Evolutionary conservation across 2,113 vertebrate species (phyloP).

Genomic region (Oceanites oceanicus): DNA sequence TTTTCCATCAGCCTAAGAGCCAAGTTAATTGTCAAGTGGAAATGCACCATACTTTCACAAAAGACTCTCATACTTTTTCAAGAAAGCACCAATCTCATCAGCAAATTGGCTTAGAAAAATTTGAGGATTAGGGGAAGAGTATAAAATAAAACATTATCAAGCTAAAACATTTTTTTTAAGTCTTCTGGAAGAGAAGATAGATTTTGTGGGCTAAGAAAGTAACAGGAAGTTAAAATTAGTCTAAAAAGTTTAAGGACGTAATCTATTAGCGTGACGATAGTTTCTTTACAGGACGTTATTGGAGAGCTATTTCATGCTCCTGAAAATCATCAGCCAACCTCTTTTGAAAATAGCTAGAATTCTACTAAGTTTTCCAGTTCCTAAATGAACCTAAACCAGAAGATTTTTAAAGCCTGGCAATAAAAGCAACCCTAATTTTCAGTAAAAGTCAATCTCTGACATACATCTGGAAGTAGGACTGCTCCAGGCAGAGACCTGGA

Average conservation of each 20-base stretch:
- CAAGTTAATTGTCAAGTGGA: fast-evolving
- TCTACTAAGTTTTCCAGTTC: background rate
- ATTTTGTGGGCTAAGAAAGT: background rate
- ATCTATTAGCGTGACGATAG: background rate
- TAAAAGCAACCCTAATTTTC: background rate
- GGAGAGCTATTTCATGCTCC: background rate
- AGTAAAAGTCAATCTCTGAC: slow-evolving; percentile 3
- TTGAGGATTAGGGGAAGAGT: background rate
- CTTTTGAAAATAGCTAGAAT: background rate
- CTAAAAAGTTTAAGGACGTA: background rate
- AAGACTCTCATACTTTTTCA: background rate
- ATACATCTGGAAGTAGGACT: background rate
- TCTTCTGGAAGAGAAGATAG: background rate
- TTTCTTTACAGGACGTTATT: background rate
- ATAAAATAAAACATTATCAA: background rate
- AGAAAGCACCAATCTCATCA: background rate
- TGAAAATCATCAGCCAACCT: background rate
- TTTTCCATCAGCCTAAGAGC: background rate
- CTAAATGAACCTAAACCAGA: background rate
- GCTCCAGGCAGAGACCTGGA: background rate
- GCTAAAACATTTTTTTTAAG: background rate
- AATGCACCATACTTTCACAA: background rate
- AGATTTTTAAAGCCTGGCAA: background rate
- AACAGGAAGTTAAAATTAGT: background rate
- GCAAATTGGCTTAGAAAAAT: background rate